Conservation (phyloP, 2,113 vertebrate genomes). For the Ptilorrhoa leucosticta region DNA sequence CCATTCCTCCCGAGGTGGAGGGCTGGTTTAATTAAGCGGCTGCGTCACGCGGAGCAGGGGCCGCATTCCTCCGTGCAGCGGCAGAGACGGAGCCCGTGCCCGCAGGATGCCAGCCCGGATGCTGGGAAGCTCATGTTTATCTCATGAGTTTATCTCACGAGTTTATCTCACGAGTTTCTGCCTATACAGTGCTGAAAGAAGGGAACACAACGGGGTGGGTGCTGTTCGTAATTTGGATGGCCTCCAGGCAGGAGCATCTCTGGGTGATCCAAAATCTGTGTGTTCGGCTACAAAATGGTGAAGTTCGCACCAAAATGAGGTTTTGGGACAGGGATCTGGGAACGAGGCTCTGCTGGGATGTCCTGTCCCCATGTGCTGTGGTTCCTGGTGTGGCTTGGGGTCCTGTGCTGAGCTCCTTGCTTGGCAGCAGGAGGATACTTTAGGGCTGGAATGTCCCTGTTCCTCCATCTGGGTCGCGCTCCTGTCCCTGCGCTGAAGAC, state of each 20-base stretch:
- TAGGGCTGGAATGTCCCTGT: neutral
- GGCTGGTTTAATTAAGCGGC: slow-evolving; percentile 26
- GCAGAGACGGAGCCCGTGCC: neutral
- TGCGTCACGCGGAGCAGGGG: neutral
- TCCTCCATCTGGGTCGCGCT: fast-evolving
- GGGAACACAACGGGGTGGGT: fast-evolving
- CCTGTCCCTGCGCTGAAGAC: fast-evolving
- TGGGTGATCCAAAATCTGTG: neutral
- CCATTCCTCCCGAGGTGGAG: neutral
- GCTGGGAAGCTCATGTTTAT: slow-evolving; percentile 32
- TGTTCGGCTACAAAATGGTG: fast-evolving
- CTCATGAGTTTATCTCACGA: neutral
- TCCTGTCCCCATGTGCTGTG: fast-evolving
- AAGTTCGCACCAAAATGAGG: neutral
- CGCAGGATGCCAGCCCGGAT: neutral
- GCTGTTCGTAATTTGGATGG: neutral
- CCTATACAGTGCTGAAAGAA: neutral
- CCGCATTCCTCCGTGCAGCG: neutral
- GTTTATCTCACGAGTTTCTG: neutral
- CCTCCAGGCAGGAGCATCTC: neutral
- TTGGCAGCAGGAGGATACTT: neutral
- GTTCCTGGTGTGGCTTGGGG: neutral
- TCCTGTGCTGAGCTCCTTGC: neutral
- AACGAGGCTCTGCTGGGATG: neutral
- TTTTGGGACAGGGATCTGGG: neutral